phyloP scores from a whole-genome alignment of 2,797 vertebrate species.

The Thalassophryne amazonica region DNA sequence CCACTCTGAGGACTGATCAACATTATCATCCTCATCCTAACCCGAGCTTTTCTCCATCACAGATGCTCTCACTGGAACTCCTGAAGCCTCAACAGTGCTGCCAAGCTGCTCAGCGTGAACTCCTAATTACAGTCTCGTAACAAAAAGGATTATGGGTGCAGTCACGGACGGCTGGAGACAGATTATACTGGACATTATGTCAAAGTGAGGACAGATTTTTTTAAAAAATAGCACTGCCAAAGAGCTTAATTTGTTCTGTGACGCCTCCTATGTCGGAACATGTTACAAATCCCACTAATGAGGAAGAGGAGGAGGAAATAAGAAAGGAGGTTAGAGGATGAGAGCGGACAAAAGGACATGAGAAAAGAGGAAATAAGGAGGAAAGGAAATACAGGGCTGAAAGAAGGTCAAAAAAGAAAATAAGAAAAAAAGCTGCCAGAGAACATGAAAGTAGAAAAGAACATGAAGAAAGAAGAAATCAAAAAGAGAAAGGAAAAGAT shows the following conservation, averaged over 20 bases:
- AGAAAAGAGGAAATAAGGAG: no score
- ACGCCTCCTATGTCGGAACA: conserved; percentile 31
- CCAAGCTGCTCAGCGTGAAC: conserved; percentile 1
- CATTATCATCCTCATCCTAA: neutral
- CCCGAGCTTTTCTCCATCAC: neutral
- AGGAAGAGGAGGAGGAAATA: conserved; percentile 6
- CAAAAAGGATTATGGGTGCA: conserved; percentile 51
- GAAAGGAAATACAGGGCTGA: neutral
- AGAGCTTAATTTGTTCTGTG: conserved; percentile 54
- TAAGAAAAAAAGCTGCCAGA: neutral
- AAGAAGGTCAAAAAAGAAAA: no score
- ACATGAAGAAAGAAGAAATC: no score
- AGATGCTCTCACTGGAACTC: neutral
- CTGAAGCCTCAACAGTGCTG: neutral
- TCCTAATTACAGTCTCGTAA: conserved; percentile 41
- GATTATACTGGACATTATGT: conserved; percentile 56
- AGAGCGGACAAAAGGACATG: no score
- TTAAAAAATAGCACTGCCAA: conserved; percentile 26
- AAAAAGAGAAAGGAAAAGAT: no score
- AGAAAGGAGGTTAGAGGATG: no score
- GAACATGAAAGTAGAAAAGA: neutral
- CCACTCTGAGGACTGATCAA: neutral
- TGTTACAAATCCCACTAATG: conserved; percentile 58
- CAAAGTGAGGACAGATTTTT: conserved; percentile 18
- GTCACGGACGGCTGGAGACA: conserved; percentile 17